These are phyloP conservation scores for Drosophila sulfurigaster DNA, from an alignment of 1,140 invertebrate species.

Conservation along the genomic window DNA sequence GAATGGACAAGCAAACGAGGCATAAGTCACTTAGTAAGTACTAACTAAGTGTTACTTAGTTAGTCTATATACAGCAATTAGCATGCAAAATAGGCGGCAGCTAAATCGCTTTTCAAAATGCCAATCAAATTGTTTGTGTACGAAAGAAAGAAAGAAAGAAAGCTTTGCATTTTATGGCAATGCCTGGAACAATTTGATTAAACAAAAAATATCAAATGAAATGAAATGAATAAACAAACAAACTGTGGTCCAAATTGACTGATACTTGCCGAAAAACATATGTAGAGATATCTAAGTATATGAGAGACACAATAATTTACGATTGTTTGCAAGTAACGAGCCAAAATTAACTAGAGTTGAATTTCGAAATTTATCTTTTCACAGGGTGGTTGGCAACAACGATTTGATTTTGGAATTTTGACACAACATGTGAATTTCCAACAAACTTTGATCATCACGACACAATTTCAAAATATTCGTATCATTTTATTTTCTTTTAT, in stretches of 20 bases:
- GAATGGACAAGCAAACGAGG: conserved; percentile 40
- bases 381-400: conserved; percentile 19
- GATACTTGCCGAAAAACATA: conserved; percentile 17
- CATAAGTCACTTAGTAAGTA: conserved; percentile 40
- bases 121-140: neutral
- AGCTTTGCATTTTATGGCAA: conserved; percentile 43
- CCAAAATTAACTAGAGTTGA: conserved; percentile 29
- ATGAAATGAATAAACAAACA: conserved; percentile 18
- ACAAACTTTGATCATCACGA: conserved; percentile 37
- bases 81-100: conserved; percentile 1
- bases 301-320: conserved; percentile 23
- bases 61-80: conserved; percentile 25
- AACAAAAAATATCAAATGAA: neutral
- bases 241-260: conserved; percentile 4
- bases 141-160: conserved; percentile 1
- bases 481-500: neutral
- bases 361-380: conserved; percentile 25
- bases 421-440: conserved; percentile 53
- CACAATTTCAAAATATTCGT: conserved; percentile 15
- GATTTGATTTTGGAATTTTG: conserved; percentile 57
- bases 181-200: neutral
- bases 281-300: conserved; percentile 15
- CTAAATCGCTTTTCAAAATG: neutral
- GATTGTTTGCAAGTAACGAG: conserved; percentile 3
- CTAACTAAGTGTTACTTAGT: conserved; percentile 32